Conservation (phyloP, 2,888 invertebrate genomes). For the Argyra leucocephala region DNA sequence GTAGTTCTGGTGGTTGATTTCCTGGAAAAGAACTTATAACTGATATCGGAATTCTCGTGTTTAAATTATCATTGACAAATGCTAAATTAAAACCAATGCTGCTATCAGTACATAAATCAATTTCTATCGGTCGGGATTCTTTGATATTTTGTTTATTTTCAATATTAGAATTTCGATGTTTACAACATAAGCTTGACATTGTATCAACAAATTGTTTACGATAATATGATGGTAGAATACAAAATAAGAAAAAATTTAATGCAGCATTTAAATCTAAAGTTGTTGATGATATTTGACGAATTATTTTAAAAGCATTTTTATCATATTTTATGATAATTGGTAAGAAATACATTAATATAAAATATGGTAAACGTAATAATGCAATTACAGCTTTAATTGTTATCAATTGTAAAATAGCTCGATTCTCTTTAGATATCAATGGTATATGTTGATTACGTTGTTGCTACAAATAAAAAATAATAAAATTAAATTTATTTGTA, state of each 20-base stretch:
- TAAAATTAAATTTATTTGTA: no score
- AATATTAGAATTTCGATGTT: neutral
- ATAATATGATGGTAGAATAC: neutral
- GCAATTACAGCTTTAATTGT: neutral
- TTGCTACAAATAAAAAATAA: neutral
- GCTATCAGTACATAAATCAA: no score
- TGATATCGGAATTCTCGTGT: no score
- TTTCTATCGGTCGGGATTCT: neutral
- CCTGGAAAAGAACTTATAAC: no score
- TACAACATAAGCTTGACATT: neutral
- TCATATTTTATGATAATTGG: neutral
- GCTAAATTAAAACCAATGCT: no score
- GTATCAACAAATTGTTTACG: neutral
- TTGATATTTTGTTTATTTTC: neutral
- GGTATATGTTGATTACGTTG: neutral
- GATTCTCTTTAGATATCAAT: neutral
- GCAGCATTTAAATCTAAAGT: neutral
- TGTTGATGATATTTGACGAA: neutral
- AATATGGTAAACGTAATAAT: neutral
- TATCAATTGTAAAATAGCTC: neutral
- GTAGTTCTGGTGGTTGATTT: no score
- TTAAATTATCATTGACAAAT: no score
- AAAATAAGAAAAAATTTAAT: conserved; percentile 6
- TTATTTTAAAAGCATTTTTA: neutral
- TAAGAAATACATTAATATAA: neutral